Evolutionary conservation across 2,797 vertebrate species (phyloP).

Genomic region (Catharus ustulatus): DNA sequence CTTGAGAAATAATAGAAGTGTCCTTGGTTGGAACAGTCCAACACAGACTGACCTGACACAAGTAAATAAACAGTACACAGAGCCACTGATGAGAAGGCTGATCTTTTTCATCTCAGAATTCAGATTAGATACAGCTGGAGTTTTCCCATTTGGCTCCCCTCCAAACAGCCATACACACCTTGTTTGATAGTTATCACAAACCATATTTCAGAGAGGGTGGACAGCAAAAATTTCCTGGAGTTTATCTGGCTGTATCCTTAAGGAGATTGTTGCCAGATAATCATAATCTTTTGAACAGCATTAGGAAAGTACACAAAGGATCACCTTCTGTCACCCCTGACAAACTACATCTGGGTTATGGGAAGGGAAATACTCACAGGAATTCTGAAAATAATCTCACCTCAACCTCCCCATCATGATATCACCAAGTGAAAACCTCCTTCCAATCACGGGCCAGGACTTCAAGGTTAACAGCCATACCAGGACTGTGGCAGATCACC

Average conservation of each 20-base stretch:
- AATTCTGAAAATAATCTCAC: slow-evolving; percentile 24
- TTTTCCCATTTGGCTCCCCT: background rate
- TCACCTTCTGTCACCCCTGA: background rate
- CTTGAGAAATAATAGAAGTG: background rate
- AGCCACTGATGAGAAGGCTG: background rate
- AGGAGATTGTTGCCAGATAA: background rate
- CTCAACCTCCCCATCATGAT: background rate
- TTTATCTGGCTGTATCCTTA: background rate
- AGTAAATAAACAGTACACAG: background rate
- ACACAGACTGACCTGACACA: background rate
- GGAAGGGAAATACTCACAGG: slow-evolving; percentile 8
- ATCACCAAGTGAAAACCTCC: background rate
- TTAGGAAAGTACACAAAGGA: background rate
- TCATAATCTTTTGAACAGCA: background rate
- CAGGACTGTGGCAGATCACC: background rate
- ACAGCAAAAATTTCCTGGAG: slow-evolving; percentile 24
- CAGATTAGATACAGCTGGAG: background rate
- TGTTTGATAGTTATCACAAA: background rate
- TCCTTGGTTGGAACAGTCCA: background rate
- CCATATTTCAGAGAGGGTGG: background rate
- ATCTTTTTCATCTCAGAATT: background rate
- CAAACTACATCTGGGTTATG: background rate
- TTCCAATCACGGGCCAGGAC: background rate
- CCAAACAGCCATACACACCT: background rate
- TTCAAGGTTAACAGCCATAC: background rate